Evolutionary conservation across 2,797 vertebrate genomes (phyloP).

Genomic region (Thamnophis elegans): DNA sequence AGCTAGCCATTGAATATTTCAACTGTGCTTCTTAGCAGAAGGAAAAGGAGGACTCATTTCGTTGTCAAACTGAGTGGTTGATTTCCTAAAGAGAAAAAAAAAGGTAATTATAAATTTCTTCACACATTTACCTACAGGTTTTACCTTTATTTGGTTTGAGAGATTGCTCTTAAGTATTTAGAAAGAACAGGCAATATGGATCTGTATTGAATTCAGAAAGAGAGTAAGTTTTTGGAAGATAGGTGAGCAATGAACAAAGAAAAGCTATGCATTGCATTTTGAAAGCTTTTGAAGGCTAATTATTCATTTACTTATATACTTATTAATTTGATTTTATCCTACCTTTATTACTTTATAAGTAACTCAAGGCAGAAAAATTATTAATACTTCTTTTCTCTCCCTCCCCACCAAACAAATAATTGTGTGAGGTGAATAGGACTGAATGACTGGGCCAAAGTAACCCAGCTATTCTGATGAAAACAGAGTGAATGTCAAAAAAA

Average conservation of each 20-base stretch:
- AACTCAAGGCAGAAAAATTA: too few species aligned
- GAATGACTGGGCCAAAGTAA: too few species aligned
- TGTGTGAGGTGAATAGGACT: too few species aligned
- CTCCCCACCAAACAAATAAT: too few species aligned
- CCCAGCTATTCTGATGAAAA: not conserved
- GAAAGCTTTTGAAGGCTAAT: not conserved
- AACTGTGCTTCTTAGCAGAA: not conserved
- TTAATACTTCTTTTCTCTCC: too few species aligned
- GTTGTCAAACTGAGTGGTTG: not conserved
- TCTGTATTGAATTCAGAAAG: not conserved
- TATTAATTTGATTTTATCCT: too few species aligned
- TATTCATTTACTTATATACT: too few species aligned
- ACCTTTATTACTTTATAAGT: too few species aligned
- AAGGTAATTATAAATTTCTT: not conserved
- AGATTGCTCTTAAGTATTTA: not conserved
- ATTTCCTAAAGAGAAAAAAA: not conserved
- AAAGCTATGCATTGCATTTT: not conserved
- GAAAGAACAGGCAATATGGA: too few species aligned
- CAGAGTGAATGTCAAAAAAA: not conserved
- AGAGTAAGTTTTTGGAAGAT: not conserved
- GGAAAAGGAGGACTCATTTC: not conserved
- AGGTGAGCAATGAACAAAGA: not conserved
- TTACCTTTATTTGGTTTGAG: not conserved
- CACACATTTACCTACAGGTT: not conserved
- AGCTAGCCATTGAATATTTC: not conserved